A percentile compares a stretch with the other conserved stretches of the same genome.
Conservation (phyloP, 2,113 vertebrate genomes). For the Burhinus oedicnemus region DNA sequence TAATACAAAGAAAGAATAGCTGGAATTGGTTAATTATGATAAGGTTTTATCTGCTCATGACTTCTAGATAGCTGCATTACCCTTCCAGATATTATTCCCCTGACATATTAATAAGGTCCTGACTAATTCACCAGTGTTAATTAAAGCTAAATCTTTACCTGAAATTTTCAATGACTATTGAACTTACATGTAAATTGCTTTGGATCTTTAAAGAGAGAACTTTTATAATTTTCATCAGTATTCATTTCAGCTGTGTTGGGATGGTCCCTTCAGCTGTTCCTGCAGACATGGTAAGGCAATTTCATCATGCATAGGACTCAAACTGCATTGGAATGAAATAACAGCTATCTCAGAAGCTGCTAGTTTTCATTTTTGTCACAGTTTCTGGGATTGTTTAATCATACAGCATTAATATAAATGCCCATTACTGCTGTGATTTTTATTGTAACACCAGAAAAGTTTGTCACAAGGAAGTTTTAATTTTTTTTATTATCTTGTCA, state of each 20-base stretch:
- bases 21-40: background rate
- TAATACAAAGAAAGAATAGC: background rate
- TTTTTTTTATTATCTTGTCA: background rate
- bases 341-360: background rate
- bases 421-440: background rate
- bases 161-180: background rate
- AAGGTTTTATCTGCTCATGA: background rate
- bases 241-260: conserved; percentile 16
- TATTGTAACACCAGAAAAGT: background rate
- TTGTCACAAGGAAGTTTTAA: background rate
- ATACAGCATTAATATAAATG: background rate
- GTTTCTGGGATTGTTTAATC: background rate
- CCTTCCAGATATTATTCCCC: background rate
- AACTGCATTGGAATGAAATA: conserved; percentile 11
- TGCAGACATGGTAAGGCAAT: background rate
- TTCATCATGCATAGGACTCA: background rate
- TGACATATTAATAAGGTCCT: background rate
- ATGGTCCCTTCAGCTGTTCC: background rate
- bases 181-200: background rate
- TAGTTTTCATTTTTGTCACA: background rate
- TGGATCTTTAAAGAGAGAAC: background rate
- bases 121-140: background rate
- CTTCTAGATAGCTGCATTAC: background rate
- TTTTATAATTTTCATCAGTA: background rate
- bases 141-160: conserved; percentile 17